Base-by-base conservation (phyloP, 2,113 vertebrate genomes). In the Mustela lutreola region DNA sequence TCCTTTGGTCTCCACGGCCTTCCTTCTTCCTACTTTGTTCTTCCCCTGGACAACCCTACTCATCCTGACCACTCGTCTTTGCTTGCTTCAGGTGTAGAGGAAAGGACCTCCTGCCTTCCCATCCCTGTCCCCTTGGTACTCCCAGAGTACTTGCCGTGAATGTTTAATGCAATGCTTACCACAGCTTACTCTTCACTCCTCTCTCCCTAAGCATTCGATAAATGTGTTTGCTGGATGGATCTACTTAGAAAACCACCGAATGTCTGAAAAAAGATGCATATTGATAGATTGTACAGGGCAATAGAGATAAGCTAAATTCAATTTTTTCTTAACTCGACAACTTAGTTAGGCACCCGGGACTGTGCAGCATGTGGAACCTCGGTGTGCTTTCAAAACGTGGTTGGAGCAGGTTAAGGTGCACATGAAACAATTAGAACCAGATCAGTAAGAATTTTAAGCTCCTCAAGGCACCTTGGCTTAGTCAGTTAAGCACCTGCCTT, bases 221-320 rank as follows among this genome's bases (percentile, higher is more conserved):
- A 85, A 60, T 39, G 28, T 65, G 14, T 67, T 53, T 56, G 39
- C 42, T 76, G 22, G 84, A 31, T 83, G 70, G 33, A 19, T 36
- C 48, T 65, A 67, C 39, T 62, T 89, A 73, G 63, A 89, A 93
- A 79, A 16, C 26, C 56, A 65, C 28, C 33, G 28, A 53, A 45
- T 62, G 50, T 81, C 78, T 67, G n/a, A 76, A 28, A 75, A 78
- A 83, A 79, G 24, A 84, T 83, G 86, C 14, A 19, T 14, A 10
- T 36, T 11, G 3, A 53, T 53, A 45, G n/a, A 62, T 24, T 71
- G 19, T 50, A 70, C 75, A 45, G 26, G 31, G 45, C 83, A 45
- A 56, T 11, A 50, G 76, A 90, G 73, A 93, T 39, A 94, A 90
- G 53, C 48, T 67, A 36, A 45, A 56, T 56, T 80, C 58, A 33